Evolutionary conservation across 2,113 vertebrate species (phyloP), one percentile per base, ranked within the genome.

Genomic region (Strix aluco): DNA sequence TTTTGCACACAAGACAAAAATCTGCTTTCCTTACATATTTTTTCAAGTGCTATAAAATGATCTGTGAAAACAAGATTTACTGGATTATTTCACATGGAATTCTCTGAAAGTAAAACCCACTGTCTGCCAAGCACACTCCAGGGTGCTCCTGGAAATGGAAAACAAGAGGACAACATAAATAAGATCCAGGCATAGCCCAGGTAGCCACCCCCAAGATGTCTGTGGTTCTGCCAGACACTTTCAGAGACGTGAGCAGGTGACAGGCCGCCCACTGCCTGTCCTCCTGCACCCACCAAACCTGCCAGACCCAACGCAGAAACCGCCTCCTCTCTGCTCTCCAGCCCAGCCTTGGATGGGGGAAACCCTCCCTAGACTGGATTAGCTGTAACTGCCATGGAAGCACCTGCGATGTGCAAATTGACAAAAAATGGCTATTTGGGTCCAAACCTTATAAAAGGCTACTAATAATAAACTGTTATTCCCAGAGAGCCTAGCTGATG

Each of bases 1-100:
- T 86, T 92, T 72, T 72, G 72, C 58, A 30, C 54, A 58, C 77
- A 91, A 88, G 58, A 83, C 49, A 91, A 69, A 91, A 94, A 89
- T 25, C 34, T 57, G 55, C 88, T 86, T 88, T 81, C 77, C 38
- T 79, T 23, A 82, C 5, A 0, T 79, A 25, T 80, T 89, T 86
- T 88, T 93, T 54, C n/a, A 94, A 91, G 59, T 26, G 36, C 49
- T 77, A 63, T 38, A 89, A 84, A 92, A 90, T 22, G 44, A 79
- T 26, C n/a, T 70, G 69, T 81, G 77, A 89, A 89, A 93, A 89
- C 78, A 75, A 81, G 63, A 81, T 84, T 86, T 83, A 32, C 58
- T 81, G 77, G 62, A 72, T 93, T 89, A 69, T 81, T 84, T 91
- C 78, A 55, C 81, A n/a, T 6, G 32, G 34, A 73, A 59, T 77